Evolutionary conservation across 2,113 vertebrate species (phyloP), one percentile per base, ranked within the genome.

Genomic region (Rattus rattus): DNA sequence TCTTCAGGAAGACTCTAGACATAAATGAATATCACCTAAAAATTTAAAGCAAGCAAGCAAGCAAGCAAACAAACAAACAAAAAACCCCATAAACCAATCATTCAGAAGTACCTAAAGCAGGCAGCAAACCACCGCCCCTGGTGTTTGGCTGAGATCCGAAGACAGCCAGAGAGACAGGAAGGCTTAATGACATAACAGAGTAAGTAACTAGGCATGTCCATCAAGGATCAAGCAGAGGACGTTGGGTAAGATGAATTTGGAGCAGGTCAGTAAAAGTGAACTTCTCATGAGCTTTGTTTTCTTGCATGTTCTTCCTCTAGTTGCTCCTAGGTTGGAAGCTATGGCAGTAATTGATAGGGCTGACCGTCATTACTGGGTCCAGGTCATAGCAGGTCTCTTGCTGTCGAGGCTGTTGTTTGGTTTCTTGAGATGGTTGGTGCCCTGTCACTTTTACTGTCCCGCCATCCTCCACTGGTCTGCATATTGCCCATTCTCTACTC

Each of bases 311-410:
- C 12, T 3, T 52, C 39, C 17, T 69, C 12, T 73, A 33, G 33
- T 49, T 87, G 28, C 26, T 49, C 22, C 36, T 88, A 36, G 16
- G 36, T 73, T 88, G 33, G 47, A 79, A 90, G 26, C 33, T 69
- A 36, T 1, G 43, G 11, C 14, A 87, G 95, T 4, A 70, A 52
- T 54, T 7, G 30, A 36, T 19, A 52, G 77, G 61, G 47, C 36
- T 36, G 13, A 39, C 6, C 4, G 1, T 67, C 56, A 2, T 9
- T 47, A 26, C 14, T 0, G 33, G 43, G 5, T 43, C 17, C 9
- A 16, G 4, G 2, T 61, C 22, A 89, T 43, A 80, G 59, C 47
- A n/a, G 20, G 2, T 61, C 12, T 43, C 1, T 56, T 63, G 28
- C 3, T 52, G 36, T 11, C 24, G 70, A 39, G 20, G 1, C 13